A percentile compares a stretch with the other conserved stretches of the same genome.
phyloP scores from a whole-genome alignment of 2,113 vertebrate genomes.

The Sylvia atricapilla region DNA sequence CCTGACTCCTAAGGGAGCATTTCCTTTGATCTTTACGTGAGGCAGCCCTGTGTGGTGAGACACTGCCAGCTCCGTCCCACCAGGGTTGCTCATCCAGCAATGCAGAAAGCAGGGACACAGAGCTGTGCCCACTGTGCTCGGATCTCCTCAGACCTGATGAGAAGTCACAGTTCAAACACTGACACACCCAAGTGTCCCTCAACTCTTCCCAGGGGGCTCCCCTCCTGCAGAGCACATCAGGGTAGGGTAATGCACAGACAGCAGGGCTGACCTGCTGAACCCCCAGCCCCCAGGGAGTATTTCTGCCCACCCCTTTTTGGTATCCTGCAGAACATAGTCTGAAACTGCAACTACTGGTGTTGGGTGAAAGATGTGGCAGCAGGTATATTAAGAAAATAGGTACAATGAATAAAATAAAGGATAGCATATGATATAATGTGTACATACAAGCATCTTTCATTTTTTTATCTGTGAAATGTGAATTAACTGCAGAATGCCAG shows the following conservation, averaged over 20 bases:
- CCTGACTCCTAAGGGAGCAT: not conserved
- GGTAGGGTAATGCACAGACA: not conserved
- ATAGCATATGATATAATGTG: slow-evolving; percentile 73
- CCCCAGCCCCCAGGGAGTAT: not conserved
- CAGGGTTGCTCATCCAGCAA: not conserved
- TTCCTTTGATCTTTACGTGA: slow-evolving; percentile 6
- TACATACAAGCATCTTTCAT: slow-evolving; percentile 72
- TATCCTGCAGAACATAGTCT: slow-evolving; percentile 51
- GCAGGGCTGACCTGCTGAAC: not conserved
- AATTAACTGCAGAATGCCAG: slow-evolving; percentile 69
- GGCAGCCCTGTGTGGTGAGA: not conserved
- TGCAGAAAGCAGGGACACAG: fast-evolving
- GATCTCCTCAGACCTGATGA: not conserved
- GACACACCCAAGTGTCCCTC: not conserved
- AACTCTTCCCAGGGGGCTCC: not conserved
- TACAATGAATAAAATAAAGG: slow-evolving; percentile 75
- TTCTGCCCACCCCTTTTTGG: slow-evolving; percentile 47
- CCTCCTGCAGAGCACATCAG: not conserved
- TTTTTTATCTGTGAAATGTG: slow-evolving; percentile 62
- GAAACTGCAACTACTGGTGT: slow-evolving; percentile 24
- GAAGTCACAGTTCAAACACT: not conserved
- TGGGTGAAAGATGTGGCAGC: slow-evolving; percentile 47
- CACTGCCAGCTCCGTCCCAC: not conserved
- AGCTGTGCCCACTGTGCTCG: not conserved
- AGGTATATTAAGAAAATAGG: slow-evolving; percentile 72